Evolutionary conservation across 2,797 vertebrate species (phyloP), one percentile per base, ranked within the genome.

Genomic region (Enteromius trimaculatus): DNA sequence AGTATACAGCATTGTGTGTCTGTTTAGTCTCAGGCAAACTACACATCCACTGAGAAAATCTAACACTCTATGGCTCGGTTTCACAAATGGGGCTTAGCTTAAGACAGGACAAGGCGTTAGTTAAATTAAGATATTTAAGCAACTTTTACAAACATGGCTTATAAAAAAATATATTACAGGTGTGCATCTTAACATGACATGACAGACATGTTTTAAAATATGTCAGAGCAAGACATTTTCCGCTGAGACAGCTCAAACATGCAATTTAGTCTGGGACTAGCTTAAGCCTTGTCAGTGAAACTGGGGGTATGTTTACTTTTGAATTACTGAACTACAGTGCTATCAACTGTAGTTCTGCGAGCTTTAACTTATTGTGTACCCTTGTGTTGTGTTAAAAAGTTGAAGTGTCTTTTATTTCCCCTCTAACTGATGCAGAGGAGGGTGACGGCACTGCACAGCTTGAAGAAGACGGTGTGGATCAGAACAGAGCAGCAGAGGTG

Each of bases 401-500:
- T 34, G 6, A 81, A 55, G 2, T 58, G 14, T 5, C 4, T 75
- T 76, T 16, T 82, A 31, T 64, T 71, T 86, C 4, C 51, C 8
- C 0, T 78, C 6, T 58, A 53, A 62, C 42, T 76, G 19, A 51
- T 71, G 26, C 62, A 88, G 87, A 81, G 10, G 78, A 84, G 16
- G 81, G 86, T 62, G 55, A 23, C 1, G 1, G 14, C 34, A 44
- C 64, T 77, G 49, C 66, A 44, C 81, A 82, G 23, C 39, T 78
- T 55, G 82, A 80, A 49, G 82, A 87, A 14, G 82, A 89, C 34
- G 62, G 81, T 69, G 37, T 82, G 34, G 88, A 89, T 69, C 82
- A 87, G 80, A 87, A 77, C 81, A 90, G 87, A 85, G 87, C 87
- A 44, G 79, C 90, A 49, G 90, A 90, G 88, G 89, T 89, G 60